A percentile compares a stretch with the other conserved stretches of the same genome.
phyloP scores from a whole-genome alignment of 2,797 vertebrate genomes.

The Labeo calbasu region DNA sequence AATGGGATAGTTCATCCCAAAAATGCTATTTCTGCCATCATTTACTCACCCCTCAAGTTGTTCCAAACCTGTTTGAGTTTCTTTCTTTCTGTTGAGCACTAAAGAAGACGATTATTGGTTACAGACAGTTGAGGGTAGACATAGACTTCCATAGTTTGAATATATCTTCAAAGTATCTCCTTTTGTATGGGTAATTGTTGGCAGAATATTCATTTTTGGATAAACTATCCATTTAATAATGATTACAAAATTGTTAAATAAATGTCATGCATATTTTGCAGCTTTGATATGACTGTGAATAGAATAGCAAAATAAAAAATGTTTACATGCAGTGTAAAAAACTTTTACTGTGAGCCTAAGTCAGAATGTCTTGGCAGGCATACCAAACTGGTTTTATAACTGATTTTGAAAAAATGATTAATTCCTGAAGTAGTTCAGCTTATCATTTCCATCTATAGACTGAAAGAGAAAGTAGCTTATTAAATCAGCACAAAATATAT shows the following conservation, averaged over 20 bases:
- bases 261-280: not conserved
- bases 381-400: slow-evolving; percentile 5
- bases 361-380: not conserved
- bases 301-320: not conserved
- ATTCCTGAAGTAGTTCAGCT: not conserved
- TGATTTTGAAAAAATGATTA: not conserved
- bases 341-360: not conserved
- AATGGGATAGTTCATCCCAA: not conserved
- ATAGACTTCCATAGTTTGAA: not conserved
- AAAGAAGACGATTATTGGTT: not conserved
- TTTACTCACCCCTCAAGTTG: not conserved
- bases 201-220: not conserved
- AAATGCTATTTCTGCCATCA: not conserved
- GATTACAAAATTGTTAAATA: not conserved
- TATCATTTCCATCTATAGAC: not conserved
- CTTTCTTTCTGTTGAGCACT: not conserved
- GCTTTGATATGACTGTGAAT: not conserved
- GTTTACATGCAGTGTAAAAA: not conserved
- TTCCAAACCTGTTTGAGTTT: not conserved
- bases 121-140: not conserved
- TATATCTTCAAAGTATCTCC: not conserved
- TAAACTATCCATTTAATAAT: not conserved
- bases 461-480: not conserved
- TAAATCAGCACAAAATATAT: not conserved
- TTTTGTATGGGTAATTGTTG: not conserved